Evolutionary conservation across 2,113 vertebrate species (phyloP).

Genomic region (Todiramphus saurophagus): DNA sequence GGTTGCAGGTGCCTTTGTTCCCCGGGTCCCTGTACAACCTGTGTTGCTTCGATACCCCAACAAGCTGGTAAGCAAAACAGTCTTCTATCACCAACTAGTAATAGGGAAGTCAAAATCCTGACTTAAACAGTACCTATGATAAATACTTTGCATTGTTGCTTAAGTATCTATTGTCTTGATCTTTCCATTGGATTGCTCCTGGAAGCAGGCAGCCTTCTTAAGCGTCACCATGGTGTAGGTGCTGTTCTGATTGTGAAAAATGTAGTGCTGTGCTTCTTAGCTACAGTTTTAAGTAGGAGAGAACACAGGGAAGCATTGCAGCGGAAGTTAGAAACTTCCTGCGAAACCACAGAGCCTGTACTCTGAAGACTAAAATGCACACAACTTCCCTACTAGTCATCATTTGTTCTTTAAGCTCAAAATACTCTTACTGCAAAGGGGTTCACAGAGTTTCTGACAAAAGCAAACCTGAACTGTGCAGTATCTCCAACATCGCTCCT

Average conservation of each 20-base stretch:
- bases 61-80: slow-evolving; percentile 79
- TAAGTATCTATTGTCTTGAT: neutral
- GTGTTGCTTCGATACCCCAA: slow-evolving; percentile 93
- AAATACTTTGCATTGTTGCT: neutral
- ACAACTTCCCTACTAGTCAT: neutral
- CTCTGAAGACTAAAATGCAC: neutral
- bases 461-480: neutral
- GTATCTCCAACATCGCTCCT: neutral
- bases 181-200: neutral
- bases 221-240: neutral
- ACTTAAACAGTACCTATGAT: neutral
- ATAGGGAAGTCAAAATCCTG: neutral
- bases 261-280: neutral
- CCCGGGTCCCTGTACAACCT: slow-evolving; percentile 90
- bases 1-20: slow-evolving; percentile 91
- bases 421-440: neutral
- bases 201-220: neutral
- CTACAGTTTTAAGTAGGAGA: neutral
- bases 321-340: slow-evolving; percentile 37
- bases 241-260: neutral
- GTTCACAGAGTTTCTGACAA: neutral
- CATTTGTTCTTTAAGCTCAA: neutral
- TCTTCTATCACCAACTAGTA: neutral
- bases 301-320: neutral
- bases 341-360: neutral